Evolutionary conservation across 2,797 vertebrate genomes (phyloP).

Genomic region (Sebastes itinus): DNA sequence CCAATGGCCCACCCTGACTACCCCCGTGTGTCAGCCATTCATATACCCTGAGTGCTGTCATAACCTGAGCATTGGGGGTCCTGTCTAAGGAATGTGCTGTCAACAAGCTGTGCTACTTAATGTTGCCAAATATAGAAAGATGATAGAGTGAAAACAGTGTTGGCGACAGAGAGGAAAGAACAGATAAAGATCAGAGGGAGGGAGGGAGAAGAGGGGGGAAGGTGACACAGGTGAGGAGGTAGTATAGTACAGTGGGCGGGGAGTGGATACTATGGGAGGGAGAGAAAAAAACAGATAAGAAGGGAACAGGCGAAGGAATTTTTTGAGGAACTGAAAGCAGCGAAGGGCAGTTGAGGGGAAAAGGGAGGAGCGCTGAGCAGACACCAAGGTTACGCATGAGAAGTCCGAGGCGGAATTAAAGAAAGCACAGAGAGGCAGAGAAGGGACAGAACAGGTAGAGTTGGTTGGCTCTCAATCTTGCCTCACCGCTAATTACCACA

Average conservation of each 20-base stretch:
- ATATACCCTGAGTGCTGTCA: slow-evolving; percentile 25
- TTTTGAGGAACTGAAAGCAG: slow-evolving; percentile 65
- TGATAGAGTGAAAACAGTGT: slow-evolving; percentile 26
- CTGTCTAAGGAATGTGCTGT: too few species aligned
- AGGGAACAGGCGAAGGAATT: slow-evolving; percentile 69
- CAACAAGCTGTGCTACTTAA: slow-evolving; percentile 1
- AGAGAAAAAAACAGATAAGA: slow-evolving; percentile 50
- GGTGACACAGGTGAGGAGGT: slow-evolving; percentile 62
- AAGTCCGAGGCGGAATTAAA: slow-evolving; percentile 32
- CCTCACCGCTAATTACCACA: slow-evolving; percentile 38
- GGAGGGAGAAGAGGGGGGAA: neutral
- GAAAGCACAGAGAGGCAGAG: slow-evolving; percentile 35
- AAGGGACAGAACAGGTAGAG: slow-evolving; percentile 48
- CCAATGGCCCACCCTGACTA: slow-evolving; percentile 31
- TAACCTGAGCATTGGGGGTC: slow-evolving; percentile 1
- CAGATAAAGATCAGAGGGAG: slow-evolving; percentile 44
- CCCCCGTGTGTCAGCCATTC: slow-evolving; percentile 20
- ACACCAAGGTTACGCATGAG: slow-evolving; percentile 63
- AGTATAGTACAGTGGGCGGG: slow-evolving; percentile 63
- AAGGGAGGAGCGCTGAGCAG: slow-evolving; percentile 59
- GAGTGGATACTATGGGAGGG: slow-evolving; percentile 29
- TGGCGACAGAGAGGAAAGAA: neutral
- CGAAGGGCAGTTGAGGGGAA: slow-evolving; percentile 38
- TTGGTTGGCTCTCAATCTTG: slow-evolving; percentile 42
- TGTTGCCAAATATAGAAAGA: slow-evolving; percentile 29